Conservation (phyloP, 2,113 vertebrate species). For the Chloroceryle aenea region DNA sequence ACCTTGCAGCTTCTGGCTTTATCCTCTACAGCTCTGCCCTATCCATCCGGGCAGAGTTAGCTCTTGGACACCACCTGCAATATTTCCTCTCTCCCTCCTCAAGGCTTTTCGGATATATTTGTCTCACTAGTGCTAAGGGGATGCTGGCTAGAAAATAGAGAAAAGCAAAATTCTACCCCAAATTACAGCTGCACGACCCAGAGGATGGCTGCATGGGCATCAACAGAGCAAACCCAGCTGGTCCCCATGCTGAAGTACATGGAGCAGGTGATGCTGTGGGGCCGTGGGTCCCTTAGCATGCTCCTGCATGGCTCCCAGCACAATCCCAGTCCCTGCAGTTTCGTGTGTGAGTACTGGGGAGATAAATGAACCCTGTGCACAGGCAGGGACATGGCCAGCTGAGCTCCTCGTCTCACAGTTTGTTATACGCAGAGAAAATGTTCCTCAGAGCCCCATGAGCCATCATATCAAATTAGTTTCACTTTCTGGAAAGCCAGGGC, state of each 20-base stretch:
- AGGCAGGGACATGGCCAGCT: no score
- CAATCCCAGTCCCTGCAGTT: fast-evolving
- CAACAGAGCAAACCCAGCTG: neutral
- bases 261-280: fast-evolving
- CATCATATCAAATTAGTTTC: neutral
- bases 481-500: neutral
- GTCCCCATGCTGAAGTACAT: fast-evolving
- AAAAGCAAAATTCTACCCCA: neutral
- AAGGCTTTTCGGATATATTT: conserved; percentile 21
- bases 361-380: neutral
- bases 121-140: neutral
- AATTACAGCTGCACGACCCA: fast-evolving
- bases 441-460: neutral
- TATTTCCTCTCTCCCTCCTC: neutral
- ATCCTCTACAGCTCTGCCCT: neutral
- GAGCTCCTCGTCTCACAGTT: neutral
- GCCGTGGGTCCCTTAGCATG: fast-evolving
- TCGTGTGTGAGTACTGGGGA: neutral
- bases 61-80: conserved; percentile 3
- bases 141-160: neutral
- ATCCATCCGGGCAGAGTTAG: neutral
- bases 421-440: neutral
- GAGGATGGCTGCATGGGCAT: neutral
- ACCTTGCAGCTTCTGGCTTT: neutral
- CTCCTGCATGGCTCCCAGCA: neutral